Evolutionary conservation across 2,113 vertebrate species (phyloP).

Genomic region (Corythoichthys haematopterus): DNA sequence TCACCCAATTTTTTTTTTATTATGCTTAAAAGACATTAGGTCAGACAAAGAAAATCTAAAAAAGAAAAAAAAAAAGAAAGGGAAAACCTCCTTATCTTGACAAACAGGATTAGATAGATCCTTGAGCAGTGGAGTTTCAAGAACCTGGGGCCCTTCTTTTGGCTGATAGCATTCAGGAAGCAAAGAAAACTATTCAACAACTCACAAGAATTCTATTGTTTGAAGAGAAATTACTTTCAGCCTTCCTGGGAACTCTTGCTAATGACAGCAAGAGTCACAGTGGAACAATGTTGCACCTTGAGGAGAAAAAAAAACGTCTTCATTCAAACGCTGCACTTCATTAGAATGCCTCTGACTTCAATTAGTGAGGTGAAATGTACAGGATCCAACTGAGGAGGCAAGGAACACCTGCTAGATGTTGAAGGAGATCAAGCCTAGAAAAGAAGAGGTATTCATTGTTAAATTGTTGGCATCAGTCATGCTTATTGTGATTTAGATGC

Average conservation of each 20-base stretch:
- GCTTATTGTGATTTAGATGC: constrained; percentile 45
- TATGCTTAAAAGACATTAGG: constrained; percentile 33
- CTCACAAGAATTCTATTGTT: constrained; percentile 37
- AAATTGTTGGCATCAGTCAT: constrained; percentile 37
- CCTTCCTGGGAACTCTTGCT: constrained; percentile 49
- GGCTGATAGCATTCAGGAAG: constrained; percentile 31
- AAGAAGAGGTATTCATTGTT: constrained; percentile 29
- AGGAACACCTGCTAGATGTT: constrained; percentile 68
- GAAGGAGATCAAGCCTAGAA: constrained; percentile 32
- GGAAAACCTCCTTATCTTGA: constrained; percentile 37
- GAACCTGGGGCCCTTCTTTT: constrained; percentile 27
- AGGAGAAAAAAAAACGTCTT: constrained; percentile 22
- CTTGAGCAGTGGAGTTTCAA: constrained; percentile 20
- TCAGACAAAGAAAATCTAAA: constrained; percentile 23
- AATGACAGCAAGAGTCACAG: constrained; percentile 59
- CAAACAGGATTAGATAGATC: constrained; percentile 24
- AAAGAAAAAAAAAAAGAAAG: constrained; percentile 18
- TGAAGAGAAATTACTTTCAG: constrained; percentile 46
- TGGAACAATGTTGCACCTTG: constrained; percentile 42
- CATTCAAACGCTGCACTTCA: constrained; percentile 51
- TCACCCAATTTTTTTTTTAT: constrained; percentile 17
- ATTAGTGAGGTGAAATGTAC: constrained; percentile 22
- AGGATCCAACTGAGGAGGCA: constrained; percentile 39
- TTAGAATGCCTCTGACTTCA: constrained; percentile 47
- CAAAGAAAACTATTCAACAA: constrained; percentile 36